Evolutionary conservation across 1,140 invertebrate species (phyloP), one percentile per base, ranked within the genome.

Genomic region (Bradysia coprophila): DNA sequence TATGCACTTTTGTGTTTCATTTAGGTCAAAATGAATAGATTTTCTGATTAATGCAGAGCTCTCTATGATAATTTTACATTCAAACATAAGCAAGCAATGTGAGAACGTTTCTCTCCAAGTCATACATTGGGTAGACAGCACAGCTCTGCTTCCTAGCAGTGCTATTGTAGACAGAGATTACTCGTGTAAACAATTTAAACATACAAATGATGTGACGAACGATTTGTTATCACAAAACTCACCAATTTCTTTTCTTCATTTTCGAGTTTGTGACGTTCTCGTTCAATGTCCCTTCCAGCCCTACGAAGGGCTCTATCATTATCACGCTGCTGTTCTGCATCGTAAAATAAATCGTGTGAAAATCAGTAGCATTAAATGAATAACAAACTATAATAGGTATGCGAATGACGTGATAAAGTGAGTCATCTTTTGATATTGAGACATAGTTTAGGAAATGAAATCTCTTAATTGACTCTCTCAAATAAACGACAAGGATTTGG

Each of bases 241-340:
- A 84, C 81, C 51, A 94, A 57, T 70, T 91, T 85, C 50, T 89
- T 90, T 61, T 93, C 89, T 64, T 92, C 84, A 51, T 74, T 69
- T 61, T 92, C 87, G 42, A 93, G 57, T 49, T 81, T 71, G 42
- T 69, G 57, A 49, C 78, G 71, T 57, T 91, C 87, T 48, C 84
- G 68, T 45, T 88, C 85, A 47, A 93, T 68, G 59, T 89, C 86
- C 54, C 89, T 66, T 4, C 76, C 74, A 22, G 81, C 82, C 68
- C 81, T 85, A 19, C 79, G 63, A 21, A 93, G 56, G 28, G 75
- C 72, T 49, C 75, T 68, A 53, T 91, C 85, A 70, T 85, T 87
- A 55, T 81, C 69, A 34, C 78, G 67, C 57, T 90, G 75, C 64
- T 85, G 75, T 60, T 92, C 85, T 87, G 50, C 31, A 73, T 72